Conservation (phyloP, 2,888 invertebrate species). For the Athetis lepigone region DNA sequence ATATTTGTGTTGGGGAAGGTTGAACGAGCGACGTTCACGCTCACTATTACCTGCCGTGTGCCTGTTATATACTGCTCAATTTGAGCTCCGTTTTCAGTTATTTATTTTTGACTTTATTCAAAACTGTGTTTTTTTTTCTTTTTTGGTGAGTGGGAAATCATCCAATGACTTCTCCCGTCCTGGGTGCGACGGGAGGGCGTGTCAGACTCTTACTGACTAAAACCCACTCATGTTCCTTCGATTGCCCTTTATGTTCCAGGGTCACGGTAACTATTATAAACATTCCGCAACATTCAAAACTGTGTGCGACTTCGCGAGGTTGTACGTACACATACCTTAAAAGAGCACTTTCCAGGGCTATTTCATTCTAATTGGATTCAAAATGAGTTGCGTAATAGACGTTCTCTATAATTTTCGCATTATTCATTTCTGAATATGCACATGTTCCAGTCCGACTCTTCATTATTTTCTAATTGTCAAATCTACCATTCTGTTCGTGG, state of each 20-base stretch:
- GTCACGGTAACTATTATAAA: too few relatives aligned
- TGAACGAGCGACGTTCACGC: slow-evolving; percentile 39
- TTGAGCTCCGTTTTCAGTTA: slow-evolving; percentile 6
- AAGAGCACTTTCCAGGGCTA: neutral
- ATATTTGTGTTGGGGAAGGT: slow-evolving; percentile 43
- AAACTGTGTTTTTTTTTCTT: too few relatives aligned
- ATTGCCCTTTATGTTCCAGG: too few relatives aligned
- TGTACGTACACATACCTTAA: too few relatives aligned
- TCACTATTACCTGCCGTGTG: slow-evolving; percentile 30
- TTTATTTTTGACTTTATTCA: slow-evolving; percentile 3
- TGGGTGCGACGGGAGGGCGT: too few relatives aligned
- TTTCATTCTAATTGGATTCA: neutral
- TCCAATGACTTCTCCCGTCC: too few relatives aligned
- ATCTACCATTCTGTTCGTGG: slow-evolving; percentile 33
- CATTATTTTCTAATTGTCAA: slow-evolving; percentile 49
- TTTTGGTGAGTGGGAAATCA: too few relatives aligned
- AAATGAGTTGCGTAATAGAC: neutral
- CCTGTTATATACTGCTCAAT: slow-evolving; percentile 30
- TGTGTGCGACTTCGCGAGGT: too few relatives aligned
- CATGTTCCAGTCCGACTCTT: slow-evolving; percentile 13
- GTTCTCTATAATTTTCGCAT: slow-evolving; percentile 18
- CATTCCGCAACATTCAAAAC: too few relatives aligned
- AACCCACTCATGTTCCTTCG: too few relatives aligned
- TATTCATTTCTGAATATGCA: slow-evolving; percentile 1
- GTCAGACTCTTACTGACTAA: too few relatives aligned